Base-by-base conservation (phyloP, 2,113 vertebrate genomes). In the Alligator mississippiensis region DNA sequence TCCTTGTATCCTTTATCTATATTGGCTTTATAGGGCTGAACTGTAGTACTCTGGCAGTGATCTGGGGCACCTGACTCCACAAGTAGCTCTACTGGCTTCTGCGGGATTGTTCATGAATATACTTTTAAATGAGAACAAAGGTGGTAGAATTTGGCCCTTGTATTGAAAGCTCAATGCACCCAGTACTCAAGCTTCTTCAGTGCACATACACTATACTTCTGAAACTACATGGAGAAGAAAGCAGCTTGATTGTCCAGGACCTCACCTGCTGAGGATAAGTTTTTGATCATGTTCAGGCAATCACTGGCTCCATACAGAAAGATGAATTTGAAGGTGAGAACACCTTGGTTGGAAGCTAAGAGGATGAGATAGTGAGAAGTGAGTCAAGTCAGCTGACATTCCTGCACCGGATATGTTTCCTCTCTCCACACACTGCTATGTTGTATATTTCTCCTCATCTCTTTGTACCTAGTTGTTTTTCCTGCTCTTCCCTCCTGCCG, bases 391-490 rank as follows among this genome's bases (percentile, higher is more conserved):
- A 47, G 22, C 11, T 47, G 22, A 54, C 58, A 22, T 63, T n/a
- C 55, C n/a, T 77, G 1, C 17, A 27, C 3, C 5, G 0, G 12
- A 28, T 1, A 5, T 10, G 3, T 30, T 27, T 63, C 55, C 34
- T 25, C n/a, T 60, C 12, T 59, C 21, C 25, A 0, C 0, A 4
- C 7, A 1, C 1, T 10, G 2, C 34, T 5, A 0, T 5, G 30
- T 72, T 74, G 18, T 74, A 11, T 7, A 3, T 1, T 2, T 5
- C 11, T 11, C 4, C 13, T 72, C 30, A 54, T 11, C 64, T 82
- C 63, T 58, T 76, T 3, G 14, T 58, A 34, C 63, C 28, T 61
- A 2, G 19, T 30, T 9, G 54, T 28, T 76, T 76, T 11, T 27
- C 21, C 17, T 27, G 18, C 3, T 11, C 8, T 54, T 77, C 11